Percentiles rank a stretch among this genome's conserved stretches.
Evolutionary conservation across 2,113 vertebrate species (phyloP).

Genomic region (Syrrhaptes paradoxus): DNA sequence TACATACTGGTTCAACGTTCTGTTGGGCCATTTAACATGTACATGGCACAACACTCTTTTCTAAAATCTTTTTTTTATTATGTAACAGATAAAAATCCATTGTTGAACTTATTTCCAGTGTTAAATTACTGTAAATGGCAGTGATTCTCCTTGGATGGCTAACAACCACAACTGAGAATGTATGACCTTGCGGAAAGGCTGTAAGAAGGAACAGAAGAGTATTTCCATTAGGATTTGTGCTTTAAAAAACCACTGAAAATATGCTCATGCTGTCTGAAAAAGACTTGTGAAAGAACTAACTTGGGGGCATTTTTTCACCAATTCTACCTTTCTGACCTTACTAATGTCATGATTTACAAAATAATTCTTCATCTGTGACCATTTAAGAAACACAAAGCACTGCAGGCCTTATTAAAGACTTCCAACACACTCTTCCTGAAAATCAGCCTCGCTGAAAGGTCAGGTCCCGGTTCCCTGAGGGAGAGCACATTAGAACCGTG

Average conservation of each 20-base stretch:
- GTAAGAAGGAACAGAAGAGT: not conserved
- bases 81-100: not conserved
- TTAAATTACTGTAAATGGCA: not conserved
- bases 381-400: not conserved
- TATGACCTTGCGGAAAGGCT: not conserved
- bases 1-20: not conserved
- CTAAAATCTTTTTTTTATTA: not conserved
- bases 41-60: not conserved
- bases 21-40: not conserved
- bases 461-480: not conserved
- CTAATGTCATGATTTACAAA: not conserved
- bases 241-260: not conserved
- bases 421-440: not conserved
- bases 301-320: not conserved
- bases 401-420: not conserved
- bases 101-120: not conserved
- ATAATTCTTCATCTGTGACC: not conserved
- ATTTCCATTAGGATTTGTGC: not conserved
- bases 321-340: not conserved
- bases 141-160: not conserved
- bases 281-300: not conserved
- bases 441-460: not conserved
- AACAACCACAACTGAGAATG: not conserved
- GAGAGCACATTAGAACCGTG: rapidly evolving
- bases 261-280: not conserved